These are phyloP conservation scores for Zhuqinia jingwanae DNA, from an alignment of 2,888 invertebrate species.

Conservation along the genomic window DNA sequence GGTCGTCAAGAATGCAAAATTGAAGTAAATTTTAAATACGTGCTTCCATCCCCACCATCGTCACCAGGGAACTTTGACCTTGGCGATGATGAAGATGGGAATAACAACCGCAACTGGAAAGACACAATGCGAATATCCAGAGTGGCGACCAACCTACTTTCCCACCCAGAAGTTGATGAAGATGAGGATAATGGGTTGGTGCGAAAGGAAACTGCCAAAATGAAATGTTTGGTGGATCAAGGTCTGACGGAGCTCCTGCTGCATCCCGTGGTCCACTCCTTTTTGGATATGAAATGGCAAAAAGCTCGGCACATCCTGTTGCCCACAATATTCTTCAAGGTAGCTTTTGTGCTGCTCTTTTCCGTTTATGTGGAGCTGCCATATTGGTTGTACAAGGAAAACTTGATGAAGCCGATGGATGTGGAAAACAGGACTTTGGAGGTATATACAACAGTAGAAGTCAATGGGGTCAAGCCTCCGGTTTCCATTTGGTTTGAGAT, in stretches of 20 bases:
- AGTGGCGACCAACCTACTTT: too few relatives aligned
- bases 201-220: conserved; percentile 49
- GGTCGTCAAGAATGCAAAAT: conserved; percentile 92
- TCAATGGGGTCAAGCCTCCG: conserved; percentile 39
- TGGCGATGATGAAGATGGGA: not conserved
- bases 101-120: not conserved
- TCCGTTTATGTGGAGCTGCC: conserved; percentile 85
- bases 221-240: conserved; percentile 56
- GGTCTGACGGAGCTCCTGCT: conserved; percentile 85
- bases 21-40: conserved; percentile 84
- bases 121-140: too few relatives aligned
- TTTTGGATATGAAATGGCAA: conserved; percentile 91
- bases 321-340: conserved; percentile 88
- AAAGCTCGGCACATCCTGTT: conserved; percentile 91
- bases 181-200: too few relatives aligned
- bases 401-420: not conserved
- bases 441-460: not conserved
- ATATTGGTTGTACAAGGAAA: not conserved
- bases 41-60: not conserved
- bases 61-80: not conserved
- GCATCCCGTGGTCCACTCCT: conserved; percentile 92
- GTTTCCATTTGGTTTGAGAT: conserved; percentile 16
- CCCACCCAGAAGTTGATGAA: too few relatives aligned
- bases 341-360: conserved; percentile 87
- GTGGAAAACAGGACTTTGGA: not conserved